Evolutionary conservation across 1,140 invertebrate genomes (phyloP), one percentile per base, ranked within the genome.

Genomic region (Microplitis mediator): DNA sequence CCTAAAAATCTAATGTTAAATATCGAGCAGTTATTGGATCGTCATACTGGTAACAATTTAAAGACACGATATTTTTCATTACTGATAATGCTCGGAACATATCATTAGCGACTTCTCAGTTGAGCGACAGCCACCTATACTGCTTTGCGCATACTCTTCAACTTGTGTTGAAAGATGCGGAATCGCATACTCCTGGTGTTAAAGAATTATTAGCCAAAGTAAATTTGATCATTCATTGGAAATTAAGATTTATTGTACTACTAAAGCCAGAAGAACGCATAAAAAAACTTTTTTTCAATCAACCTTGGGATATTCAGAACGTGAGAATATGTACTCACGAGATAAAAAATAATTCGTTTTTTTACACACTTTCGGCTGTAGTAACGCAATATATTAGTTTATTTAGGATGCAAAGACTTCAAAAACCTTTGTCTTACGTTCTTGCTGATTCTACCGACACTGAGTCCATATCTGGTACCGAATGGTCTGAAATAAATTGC

Each of bases 11-110:
- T 51, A n/a, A 72, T 32, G 14, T 35, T 72, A 11, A 35, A 13
- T 36, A 65, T 72, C 1, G 14, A 52, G 8, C 61, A 64, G 54
- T 60, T 71, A n/a, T 3, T 13, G 32, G 61, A 63, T 63, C 70
- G 70, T 36, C 70, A 71, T 52, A 71, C 61, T 60, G 62, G 63
- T 5, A 50, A 3, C 4, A 16, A 63, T 66, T 63, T 58, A 4
- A 56, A 60, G 45, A 35, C 6, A 32, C 36, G 1, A 66, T 66
- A n/a, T 66, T 14, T 32, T 63, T 63, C 13, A 58, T 66, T 11
- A 66, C 71, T 4, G 71, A 72, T 60, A 72, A 72, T 52, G 71
- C 62, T 35, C 62, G 71, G 32, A 72, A 72, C 54, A 56, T 72
- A 65, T 34, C 70, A 54, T 3, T 32, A 2, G 62, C 70, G 14